A percentile compares a stretch with the other conserved stretches of the same genome.
phyloP scores from a whole-genome alignment of 2,888 invertebrate species.

The Rhagonycha lutea region DNA sequence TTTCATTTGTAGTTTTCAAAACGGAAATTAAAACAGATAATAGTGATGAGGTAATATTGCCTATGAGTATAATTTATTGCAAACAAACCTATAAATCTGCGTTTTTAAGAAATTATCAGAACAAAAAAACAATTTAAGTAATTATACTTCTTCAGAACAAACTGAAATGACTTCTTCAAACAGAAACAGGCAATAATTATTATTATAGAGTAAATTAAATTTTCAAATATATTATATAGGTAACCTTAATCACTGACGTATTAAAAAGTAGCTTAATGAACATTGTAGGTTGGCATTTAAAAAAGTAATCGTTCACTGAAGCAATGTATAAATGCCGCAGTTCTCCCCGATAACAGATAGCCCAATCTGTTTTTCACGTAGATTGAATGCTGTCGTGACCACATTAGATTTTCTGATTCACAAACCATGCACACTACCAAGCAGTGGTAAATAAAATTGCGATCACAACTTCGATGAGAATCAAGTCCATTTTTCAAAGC shows the following conservation, averaged over 20 bases:
- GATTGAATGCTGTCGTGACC: slow-evolving; percentile 11
- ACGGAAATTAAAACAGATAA: too few relatives aligned
- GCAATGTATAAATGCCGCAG: background rate
- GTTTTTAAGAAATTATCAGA: background rate
- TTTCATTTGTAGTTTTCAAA: too few relatives aligned
- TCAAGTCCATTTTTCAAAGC: slow-evolving; percentile 14
- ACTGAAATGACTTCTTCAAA: background rate
- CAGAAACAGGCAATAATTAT: background rate
- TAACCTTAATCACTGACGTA: background rate
- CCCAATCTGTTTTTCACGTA: slow-evolving; percentile 17
- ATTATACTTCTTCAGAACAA: background rate
- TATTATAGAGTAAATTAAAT: background rate
- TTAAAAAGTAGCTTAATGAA: background rate
- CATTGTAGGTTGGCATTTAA: background rate
- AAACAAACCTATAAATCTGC: too few relatives aligned
- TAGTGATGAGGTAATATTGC: too few relatives aligned
- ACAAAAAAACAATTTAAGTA: background rate
- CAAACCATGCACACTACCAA: slow-evolving; percentile 10
- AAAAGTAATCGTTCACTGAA: slow-evolving; percentile 2
- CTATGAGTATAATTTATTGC: too few relatives aligned
- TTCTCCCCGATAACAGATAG: slow-evolving; percentile 11
- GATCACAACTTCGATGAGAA: slow-evolving; percentile 7
- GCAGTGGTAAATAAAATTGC: slow-evolving; percentile 5
- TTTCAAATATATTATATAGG: background rate
- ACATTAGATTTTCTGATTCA: slow-evolving; percentile 17